phyloP scores from a whole-genome alignment of 2,888 invertebrate genomes.

The Trichopria drosophilae region DNA sequence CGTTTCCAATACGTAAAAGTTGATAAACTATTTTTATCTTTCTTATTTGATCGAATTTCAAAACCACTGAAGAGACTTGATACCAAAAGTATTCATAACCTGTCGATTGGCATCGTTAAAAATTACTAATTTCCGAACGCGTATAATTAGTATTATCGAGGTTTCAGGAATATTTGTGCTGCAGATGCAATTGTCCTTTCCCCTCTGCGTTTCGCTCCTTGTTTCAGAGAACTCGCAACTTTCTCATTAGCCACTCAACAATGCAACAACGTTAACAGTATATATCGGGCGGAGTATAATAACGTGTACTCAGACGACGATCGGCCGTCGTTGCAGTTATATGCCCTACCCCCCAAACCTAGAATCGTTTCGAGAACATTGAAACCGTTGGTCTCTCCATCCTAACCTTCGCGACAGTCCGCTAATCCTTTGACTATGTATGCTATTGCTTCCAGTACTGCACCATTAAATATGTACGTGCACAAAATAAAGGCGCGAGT shows the following conservation, averaged over 20 bases:
- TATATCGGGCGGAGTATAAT: constrained; percentile 48
- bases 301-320: constrained; percentile 49
- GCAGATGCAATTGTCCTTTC: constrained; percentile 20
- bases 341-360: too few species aligned
- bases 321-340: constrained; percentile 46
- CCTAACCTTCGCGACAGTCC: too few species aligned
- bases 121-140: not conserved
- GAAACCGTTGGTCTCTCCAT: too few species aligned
- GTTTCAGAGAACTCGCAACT: constrained; percentile 38
- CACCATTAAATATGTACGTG: too few species aligned
- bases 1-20: too few species aligned
- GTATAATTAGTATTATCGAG: constrained; percentile 32
- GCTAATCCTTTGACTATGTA: too few species aligned
- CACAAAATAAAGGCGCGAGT: too few species aligned
- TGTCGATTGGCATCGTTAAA: constrained; percentile 5
- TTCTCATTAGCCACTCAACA: constrained; percentile 56
- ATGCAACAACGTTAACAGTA: constrained; percentile 45
- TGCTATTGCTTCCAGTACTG: too few species aligned
- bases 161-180: constrained; percentile 24
- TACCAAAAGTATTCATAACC: not conserved
- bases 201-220: constrained; percentile 3
- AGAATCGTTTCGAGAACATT: too few species aligned
- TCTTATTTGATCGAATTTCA: not conserved
- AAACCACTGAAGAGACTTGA: constrained; percentile 9
- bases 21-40: too few species aligned